A percentile compares a stretch with the other conserved stretches of the same genome.
Conservation (phyloP, 2,113 vertebrate genomes). For the Leucopternis melanops region DNA sequence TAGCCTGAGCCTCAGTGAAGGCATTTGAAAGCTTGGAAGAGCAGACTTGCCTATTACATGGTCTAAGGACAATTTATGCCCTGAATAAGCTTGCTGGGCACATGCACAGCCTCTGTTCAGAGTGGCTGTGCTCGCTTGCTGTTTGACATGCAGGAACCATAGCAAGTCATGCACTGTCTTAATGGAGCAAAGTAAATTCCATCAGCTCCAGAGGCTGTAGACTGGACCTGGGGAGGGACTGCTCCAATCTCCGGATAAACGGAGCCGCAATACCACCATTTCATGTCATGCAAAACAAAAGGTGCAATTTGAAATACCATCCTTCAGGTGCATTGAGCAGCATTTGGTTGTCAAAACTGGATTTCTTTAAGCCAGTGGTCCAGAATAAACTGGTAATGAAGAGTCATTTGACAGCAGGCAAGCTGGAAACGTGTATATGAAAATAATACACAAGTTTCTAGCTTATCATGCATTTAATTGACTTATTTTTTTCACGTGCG, state of each 20-base stretch:
- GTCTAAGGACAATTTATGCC: background rate
- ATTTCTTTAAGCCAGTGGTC: conserved; percentile 69
- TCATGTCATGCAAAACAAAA: conserved; percentile 66
- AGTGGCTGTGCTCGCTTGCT: background rate
- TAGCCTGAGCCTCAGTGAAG: background rate
- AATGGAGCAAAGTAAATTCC: conserved; percentile 64
- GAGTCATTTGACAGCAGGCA: conserved; percentile 64
- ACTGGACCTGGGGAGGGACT: conserved; percentile 54
- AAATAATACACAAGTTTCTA: conserved; percentile 40
- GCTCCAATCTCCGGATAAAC: conserved; percentile 29
- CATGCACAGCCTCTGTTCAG: accelerated
- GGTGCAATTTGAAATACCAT: conserved; percentile 64
- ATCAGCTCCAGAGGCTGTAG: conserved; percentile 39
- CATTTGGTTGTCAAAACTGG: background rate
- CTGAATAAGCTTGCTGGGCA: background rate
- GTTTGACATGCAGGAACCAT: conserved; percentile 6
- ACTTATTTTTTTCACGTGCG: background rate
- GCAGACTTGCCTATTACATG: background rate
- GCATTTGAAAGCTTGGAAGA: background rate
- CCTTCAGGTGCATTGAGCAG: conserved; percentile 25
- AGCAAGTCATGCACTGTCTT: background rate
- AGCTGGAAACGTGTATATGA: conserved; percentile 44
- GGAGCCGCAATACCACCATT: conserved; percentile 40
- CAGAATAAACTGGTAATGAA: conserved; percentile 70
- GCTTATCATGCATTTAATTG: conserved; percentile 20